Percentiles rank a stretch among this genome's conserved stretches.
These are phyloP conservation scores for Nesospiza acunhae DNA, from an alignment of 2,113 vertebrate species.

Conservation along the genomic window DNA sequence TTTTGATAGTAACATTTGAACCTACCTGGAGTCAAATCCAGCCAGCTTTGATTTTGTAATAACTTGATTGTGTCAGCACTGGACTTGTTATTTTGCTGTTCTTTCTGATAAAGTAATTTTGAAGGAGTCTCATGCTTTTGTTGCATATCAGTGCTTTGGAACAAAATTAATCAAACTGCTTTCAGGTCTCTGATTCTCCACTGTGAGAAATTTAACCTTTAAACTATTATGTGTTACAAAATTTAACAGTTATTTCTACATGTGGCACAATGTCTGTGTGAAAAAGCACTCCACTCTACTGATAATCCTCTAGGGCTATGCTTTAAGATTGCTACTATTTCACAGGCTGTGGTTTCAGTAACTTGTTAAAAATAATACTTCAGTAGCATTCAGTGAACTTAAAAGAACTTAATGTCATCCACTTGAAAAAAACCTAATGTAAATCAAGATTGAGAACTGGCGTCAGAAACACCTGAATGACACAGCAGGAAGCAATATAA, in stretches of 20 bases:
- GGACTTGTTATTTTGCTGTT: not conserved
- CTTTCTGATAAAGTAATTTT: not conserved
- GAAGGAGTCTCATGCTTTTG: not conserved
- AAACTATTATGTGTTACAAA: not conserved
- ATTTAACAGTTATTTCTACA: not conserved
- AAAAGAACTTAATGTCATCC: not conserved
- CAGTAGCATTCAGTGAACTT: not conserved
- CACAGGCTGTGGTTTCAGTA: not conserved
- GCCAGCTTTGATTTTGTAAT: not conserved
- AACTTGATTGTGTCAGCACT: not conserved
- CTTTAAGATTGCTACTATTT: not conserved
- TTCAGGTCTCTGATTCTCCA: not conserved
- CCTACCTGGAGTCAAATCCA: not conserved
- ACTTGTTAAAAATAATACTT: not conserved
- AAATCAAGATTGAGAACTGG: not conserved
- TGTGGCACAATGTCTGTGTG: not conserved
- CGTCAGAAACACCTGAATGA: not conserved
- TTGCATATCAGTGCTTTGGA: not conserved
- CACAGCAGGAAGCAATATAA: not conserved
- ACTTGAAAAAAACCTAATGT: not conserved
- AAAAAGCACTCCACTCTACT: not conserved
- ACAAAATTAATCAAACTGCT: not conserved
- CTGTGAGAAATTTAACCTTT: not conserved
- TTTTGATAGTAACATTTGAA: not conserved
- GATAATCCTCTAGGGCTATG: not conserved